phyloP scores from a whole-genome alignment of 2,888 invertebrate genomes.

The Leucophenga maculata region DNA sequence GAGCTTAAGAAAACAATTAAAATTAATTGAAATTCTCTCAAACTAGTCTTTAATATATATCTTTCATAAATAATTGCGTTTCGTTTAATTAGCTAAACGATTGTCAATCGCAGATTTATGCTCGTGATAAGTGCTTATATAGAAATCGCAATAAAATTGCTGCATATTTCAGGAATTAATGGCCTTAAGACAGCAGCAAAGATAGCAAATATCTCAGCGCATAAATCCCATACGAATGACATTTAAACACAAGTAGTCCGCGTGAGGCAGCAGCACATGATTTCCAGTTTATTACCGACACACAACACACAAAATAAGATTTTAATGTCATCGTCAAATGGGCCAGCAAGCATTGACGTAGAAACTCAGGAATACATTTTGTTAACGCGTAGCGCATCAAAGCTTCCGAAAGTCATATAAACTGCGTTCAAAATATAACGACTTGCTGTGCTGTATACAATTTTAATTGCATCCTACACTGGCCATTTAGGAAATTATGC shows the following conservation, averaged over 20 bases:
- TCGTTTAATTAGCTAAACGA: slow-evolving; percentile 18
- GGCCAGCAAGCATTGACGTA: neutral
- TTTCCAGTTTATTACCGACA: slow-evolving; percentile 12
- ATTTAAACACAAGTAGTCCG: neutral
- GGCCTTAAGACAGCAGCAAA: neutral
- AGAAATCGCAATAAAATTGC: slow-evolving; percentile 11
- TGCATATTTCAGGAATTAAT: neutral
- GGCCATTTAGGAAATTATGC: slow-evolving; percentile 43
- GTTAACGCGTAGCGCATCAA: no score
- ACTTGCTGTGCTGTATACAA: slow-evolving; percentile 39
- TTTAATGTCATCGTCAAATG: slow-evolving; percentile 15
- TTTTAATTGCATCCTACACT: slow-evolving; percentile 58
- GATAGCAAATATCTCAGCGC: no score
- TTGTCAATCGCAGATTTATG: slow-evolving; percentile 24
- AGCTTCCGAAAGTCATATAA: slow-evolving; percentile 7
- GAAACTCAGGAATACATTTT: neutral
- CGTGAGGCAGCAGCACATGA: neutral
- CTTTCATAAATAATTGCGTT: neutral
- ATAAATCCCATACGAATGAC: neutral
- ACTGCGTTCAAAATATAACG: slow-evolving; percentile 36
- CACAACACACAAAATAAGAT: slow-evolving; percentile 13
- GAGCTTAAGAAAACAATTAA: neutral
- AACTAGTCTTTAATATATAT: no score
- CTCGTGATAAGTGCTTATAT: neutral
- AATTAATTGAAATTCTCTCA: slow-evolving; percentile 19